Evolutionary conservation across 1,140 invertebrate species (phyloP).

Genomic region (Hycleus cichorii): DNA sequence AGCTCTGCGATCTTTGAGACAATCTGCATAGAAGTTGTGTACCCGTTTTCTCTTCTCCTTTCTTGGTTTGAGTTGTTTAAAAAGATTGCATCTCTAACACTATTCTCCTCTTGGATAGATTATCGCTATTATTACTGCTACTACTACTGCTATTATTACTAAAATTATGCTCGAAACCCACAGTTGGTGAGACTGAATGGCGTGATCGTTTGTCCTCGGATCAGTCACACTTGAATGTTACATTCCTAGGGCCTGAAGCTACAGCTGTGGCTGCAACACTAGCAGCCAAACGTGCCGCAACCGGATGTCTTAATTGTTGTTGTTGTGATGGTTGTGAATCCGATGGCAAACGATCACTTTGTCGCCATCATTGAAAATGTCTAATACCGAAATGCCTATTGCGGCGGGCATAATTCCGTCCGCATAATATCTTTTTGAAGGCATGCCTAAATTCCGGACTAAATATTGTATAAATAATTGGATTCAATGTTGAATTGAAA

Average conservation of each 20-base stretch:
- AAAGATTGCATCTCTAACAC: slow-evolving; percentile 22
- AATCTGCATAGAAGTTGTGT: slow-evolving; percentile 1
- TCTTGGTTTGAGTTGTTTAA: neutral
- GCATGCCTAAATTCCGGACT: slow-evolving; percentile 82
- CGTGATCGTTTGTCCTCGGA: slow-evolving; percentile 36
- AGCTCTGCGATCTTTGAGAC: neutral
- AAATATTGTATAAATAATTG: slow-evolving; percentile 83
- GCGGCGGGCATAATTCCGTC: slow-evolving; percentile 47
- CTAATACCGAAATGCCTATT: slow-evolving; percentile 36
- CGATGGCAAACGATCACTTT: slow-evolving; percentile 38
- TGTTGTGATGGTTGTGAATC: slow-evolving; percentile 13
- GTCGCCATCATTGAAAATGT: slow-evolving; percentile 41
- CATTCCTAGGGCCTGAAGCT: slow-evolving; percentile 33
- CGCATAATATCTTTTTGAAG: slow-evolving; percentile 74
- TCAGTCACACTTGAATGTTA: slow-evolving; percentile 41
- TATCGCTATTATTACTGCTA: slow-evolving; percentile 15
- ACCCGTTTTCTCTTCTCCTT: slow-evolving; percentile 1
- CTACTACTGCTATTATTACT: slow-evolving; percentile 19
- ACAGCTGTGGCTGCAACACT: slow-evolving; percentile 36
- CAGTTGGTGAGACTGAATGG: slow-evolving; percentile 20
- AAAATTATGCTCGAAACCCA: neutral
- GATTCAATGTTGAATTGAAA: slow-evolving; percentile 84
- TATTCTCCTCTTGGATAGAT: slow-evolving; percentile 8
- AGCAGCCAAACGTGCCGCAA: slow-evolving; percentile 34
- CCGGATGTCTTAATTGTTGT: slow-evolving; percentile 16